Percentiles rank a stretch among this genome's conserved stretches.
phyloP scores from a whole-genome alignment of 2,797 vertebrate genomes.

The Bryconaethiops microstoma region DNA sequence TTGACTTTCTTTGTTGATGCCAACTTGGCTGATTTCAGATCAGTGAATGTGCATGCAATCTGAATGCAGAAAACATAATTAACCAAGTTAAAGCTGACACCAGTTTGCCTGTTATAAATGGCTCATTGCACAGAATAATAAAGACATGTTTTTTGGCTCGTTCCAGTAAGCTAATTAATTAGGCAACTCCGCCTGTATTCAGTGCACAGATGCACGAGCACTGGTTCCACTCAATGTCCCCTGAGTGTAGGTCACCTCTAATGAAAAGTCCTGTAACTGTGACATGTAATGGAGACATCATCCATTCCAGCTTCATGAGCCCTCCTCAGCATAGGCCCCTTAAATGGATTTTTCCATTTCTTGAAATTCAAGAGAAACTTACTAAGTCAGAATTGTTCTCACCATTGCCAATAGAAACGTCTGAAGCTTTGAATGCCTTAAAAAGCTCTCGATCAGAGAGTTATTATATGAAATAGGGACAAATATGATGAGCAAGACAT shows the following conservation, averaged over 20 bases:
- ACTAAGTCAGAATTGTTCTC: too few species aligned
- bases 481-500: too few species aligned
- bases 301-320: conserved; percentile 46
- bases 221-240: conserved; percentile 34
- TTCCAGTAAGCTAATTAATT: conserved; percentile 56
- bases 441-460: too few species aligned
- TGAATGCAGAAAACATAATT: conserved; percentile 23
- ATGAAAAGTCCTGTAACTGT: conserved; percentile 65
- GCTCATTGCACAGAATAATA: conserved; percentile 45
- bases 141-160: conserved; percentile 37
- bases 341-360: too few species aligned
- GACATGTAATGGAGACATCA: conserved; percentile 63
- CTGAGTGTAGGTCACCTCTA: conserved; percentile 51
- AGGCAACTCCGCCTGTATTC: conserved; percentile 39
- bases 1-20: conserved; percentile 19
- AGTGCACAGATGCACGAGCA: conserved; percentile 24
- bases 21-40: conserved; percentile 39
- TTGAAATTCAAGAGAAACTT: too few species aligned
- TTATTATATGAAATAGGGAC: too few species aligned
- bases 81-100: conserved; percentile 37
- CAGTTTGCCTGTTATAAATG: conserved; percentile 39
- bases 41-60: conserved; percentile 43
- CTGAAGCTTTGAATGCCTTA: too few species aligned
- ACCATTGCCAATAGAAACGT: too few species aligned
- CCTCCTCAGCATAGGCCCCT: too few species aligned